A percentile compares a stretch with the other conserved stretches of the same genome.
Evolutionary conservation across 2,113 vertebrate species (phyloP).

Genomic region (Urocitellus parryii): DNA sequence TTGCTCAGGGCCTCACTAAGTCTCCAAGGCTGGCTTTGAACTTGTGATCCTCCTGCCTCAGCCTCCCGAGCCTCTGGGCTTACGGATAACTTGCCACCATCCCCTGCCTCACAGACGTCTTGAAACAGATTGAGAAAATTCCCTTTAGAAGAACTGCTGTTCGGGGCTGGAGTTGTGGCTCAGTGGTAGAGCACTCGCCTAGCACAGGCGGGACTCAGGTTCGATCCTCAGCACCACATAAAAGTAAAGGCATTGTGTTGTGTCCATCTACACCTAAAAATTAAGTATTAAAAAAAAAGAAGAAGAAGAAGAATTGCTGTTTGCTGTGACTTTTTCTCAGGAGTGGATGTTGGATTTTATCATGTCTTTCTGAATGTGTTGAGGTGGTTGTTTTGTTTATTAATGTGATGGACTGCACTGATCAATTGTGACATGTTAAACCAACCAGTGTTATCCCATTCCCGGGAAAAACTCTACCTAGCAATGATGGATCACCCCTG

Average conservation of each 20-base stretch:
- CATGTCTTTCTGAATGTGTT: background rate
- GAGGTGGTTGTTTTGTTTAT: background rate
- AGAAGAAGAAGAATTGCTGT: constrained; percentile 21
- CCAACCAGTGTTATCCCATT: background rate
- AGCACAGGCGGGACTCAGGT: too few relatives aligned
- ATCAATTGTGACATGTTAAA: background rate
- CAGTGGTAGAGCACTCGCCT: too few relatives aligned
- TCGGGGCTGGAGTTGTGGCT: background rate
- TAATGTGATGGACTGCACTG: background rate
- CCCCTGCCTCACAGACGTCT: background rate
- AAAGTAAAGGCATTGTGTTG: too few relatives aligned
- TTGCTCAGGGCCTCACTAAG: too few relatives aligned
- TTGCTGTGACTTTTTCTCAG: background rate
- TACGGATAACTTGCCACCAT: too few relatives aligned
- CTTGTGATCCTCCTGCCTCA: too few relatives aligned
- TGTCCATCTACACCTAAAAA: too few relatives aligned
- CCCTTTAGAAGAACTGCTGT: background rate
- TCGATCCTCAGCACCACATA: too few relatives aligned
- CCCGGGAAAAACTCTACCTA: background rate
- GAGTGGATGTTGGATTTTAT: background rate
- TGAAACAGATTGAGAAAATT: background rate
- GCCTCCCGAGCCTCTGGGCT: too few relatives aligned
- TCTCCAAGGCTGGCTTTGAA: too few relatives aligned
- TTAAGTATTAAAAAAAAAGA: too few relatives aligned
- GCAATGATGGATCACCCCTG: background rate